Percentiles rank a stretch among this genome's conserved stretches.
Evolutionary conservation across 2,113 vertebrate species (phyloP).

Genomic region (Tringa solitaria): DNA sequence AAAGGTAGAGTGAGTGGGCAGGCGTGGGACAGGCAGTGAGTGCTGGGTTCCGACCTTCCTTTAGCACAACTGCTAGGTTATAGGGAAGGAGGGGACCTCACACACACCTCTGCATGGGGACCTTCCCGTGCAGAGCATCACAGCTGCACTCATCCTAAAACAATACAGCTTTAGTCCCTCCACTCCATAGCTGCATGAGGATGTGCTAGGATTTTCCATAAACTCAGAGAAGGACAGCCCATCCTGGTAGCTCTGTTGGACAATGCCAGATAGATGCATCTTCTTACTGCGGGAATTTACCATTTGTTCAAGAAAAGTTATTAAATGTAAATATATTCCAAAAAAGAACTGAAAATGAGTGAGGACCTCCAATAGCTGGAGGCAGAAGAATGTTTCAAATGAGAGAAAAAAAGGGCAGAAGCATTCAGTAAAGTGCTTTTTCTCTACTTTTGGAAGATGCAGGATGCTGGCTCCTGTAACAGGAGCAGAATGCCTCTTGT

Average conservation of each 20-base stretch:
- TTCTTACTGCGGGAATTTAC: not conserved
- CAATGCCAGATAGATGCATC: no score
- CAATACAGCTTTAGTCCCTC: not conserved
- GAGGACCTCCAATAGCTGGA: not conserved
- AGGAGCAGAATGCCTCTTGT: not conserved
- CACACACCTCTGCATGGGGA: no score
- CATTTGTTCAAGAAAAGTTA: not conserved
- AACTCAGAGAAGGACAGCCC: not conserved
- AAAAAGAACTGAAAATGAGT: not conserved
- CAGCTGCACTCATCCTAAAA: not conserved
- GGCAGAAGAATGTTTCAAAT: not conserved
- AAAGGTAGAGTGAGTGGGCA: not conserved
- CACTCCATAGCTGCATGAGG: not conserved
- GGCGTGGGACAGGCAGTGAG: rapidly evolving
- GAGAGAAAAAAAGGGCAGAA: not conserved
- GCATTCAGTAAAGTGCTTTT: not conserved
- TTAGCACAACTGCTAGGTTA: not conserved
- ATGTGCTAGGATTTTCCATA: not conserved
- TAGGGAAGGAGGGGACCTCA: not conserved
- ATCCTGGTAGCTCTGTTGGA: not conserved
- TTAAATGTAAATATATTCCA: not conserved
- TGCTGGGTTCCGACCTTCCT: not conserved
- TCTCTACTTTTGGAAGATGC: not conserved
- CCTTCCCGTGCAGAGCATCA: not conserved
- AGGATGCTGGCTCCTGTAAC: not conserved